These are phyloP conservation scores for Macaca fascicularis DNA, from an alignment of 2,113 vertebrate genomes.

Conservation along the genomic window DNA sequence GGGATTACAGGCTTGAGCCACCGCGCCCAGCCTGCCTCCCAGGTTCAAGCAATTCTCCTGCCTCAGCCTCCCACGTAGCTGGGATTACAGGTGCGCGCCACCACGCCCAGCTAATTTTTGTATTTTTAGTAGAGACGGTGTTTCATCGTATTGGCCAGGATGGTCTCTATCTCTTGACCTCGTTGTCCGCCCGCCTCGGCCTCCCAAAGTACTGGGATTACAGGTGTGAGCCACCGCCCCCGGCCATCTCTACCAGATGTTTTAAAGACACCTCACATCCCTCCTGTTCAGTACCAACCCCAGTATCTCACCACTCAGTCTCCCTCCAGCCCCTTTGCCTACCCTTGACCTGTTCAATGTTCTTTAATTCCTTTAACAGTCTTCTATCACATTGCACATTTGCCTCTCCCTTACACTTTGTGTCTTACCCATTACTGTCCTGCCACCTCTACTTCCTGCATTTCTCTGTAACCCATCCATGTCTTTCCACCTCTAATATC, in stretches of 20 bases:
- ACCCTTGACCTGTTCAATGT: neutral
- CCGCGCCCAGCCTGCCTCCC: too few species aligned
- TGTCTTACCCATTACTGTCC: neutral
- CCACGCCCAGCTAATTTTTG: too few species aligned
- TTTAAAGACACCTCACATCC: neutral
- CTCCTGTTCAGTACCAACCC: too few species aligned
- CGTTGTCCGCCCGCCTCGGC: too few species aligned
- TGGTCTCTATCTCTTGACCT: too few species aligned
- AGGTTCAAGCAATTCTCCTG: too few species aligned
- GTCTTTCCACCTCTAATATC: neutral
- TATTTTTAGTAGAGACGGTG: too few species aligned
- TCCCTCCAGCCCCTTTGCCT: neutral
- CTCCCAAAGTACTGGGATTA: too few species aligned
- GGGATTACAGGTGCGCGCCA: rapidly evolving
- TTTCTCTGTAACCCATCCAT: neutral
- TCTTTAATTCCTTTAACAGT: neutral
- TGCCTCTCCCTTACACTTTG: neutral
- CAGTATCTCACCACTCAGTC: neutral
- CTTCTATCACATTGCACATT: neutral
- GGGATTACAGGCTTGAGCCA: too few species aligned
- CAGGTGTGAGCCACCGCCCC: too few species aligned
- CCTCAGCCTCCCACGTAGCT: too few species aligned
- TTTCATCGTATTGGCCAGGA: too few species aligned
- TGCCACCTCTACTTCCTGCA: rapidly evolving
- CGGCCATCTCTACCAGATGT: neutral